A percentile compares a stretch with the other conserved stretches of the same genome.
Conservation (phyloP, 64 coral and sea anemone species). For the Montipora capricornis region DNA sequence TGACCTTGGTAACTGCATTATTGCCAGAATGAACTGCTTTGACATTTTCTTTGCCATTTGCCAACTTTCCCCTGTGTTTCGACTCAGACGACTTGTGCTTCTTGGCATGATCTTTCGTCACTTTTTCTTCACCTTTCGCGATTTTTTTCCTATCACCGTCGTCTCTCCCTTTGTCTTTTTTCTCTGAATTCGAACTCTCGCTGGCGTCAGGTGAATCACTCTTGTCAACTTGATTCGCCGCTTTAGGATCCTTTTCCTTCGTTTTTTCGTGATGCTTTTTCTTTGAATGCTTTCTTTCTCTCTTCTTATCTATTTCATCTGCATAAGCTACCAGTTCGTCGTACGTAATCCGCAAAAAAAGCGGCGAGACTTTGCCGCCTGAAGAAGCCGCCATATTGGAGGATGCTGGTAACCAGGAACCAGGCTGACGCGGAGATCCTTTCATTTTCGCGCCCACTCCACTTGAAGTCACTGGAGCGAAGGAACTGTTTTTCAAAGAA, state of each 20-base stretch:
- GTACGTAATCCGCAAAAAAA: constrained; percentile 77
- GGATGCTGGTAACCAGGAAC: constrained; percentile 8
- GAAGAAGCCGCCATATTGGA: constrained; percentile 88
- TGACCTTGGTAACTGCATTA: neutral
- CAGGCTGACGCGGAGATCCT: neutral
- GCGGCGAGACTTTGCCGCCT: constrained; percentile 49
- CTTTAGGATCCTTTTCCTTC: constrained; percentile 45
- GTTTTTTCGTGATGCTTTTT: constrained; percentile 29
- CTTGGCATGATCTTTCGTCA: neutral
- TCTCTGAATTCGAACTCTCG: neutral
- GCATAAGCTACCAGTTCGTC: constrained; percentile 78
- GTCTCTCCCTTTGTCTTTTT: neutral
- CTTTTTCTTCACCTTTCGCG: constrained; percentile 14
- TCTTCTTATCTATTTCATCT: constrained; percentile 70
- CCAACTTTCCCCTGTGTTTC: neutral
- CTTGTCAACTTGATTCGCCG: constrained; percentile 35
- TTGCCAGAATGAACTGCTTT: neutral
- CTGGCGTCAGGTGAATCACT: constrained; percentile 41
- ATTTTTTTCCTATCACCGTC: neutral
- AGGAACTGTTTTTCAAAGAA: no score
- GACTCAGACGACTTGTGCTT: neutral
- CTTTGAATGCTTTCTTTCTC: constrained; percentile 38
- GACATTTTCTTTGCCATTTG: constrained; percentile 19
- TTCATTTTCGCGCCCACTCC: neutral
- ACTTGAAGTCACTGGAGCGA: no score